Base-by-base conservation (phyloP, 92 coral and sea anemone species). In the Heteractis magnifica region DNA sequence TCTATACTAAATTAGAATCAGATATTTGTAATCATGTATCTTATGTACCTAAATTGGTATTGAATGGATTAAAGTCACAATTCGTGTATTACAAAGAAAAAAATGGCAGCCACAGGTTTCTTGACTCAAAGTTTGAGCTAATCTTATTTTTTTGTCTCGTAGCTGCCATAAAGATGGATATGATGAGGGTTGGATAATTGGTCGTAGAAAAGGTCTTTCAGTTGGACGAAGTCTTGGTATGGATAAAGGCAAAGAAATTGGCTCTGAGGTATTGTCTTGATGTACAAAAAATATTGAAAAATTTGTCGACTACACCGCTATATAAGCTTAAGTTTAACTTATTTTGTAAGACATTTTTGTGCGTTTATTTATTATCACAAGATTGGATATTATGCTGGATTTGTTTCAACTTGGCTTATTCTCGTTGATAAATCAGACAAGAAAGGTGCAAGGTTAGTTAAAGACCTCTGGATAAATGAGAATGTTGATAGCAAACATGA, bases 341-440 rank as follows among this genome's bases (percentile, higher is more conserved):
- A 26, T 26, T 26, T 34, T 34, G 44, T 34, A 34, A 34, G 44
- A 34, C 44, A 34, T 34, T 34, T 34, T 34, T 34, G 44, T 34
- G 44, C 3, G 44, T 34, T 34, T 34, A 34, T 16, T 16, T 53
- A 19, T 65, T 70, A 70, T 23, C 75, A 73, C 26, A 74, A 95
- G 98, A 88, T 95, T 88, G 98, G 98, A 73, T 95, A 87, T 81
- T 93, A 93, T 65, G 74, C 62, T 81, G 98, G 98, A 26, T 95
- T 95, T 93, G 97, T 91, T 41, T 83, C 89, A 68, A 84, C 93
- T 8, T 93, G 97, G 98, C 85, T 85, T 59, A 75, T 77, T 71
- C 78, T 85, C 52, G 72, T 88, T 81, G 79, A 59, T 10, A 81
- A 84, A 60, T 76, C 51, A 75, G 81, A 77, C 62, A 60, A 80